These are phyloP conservation scores for Latrodectus hesperus DNA, from an alignment of 2,888 invertebrate species.

Conservation along the genomic window DNA sequence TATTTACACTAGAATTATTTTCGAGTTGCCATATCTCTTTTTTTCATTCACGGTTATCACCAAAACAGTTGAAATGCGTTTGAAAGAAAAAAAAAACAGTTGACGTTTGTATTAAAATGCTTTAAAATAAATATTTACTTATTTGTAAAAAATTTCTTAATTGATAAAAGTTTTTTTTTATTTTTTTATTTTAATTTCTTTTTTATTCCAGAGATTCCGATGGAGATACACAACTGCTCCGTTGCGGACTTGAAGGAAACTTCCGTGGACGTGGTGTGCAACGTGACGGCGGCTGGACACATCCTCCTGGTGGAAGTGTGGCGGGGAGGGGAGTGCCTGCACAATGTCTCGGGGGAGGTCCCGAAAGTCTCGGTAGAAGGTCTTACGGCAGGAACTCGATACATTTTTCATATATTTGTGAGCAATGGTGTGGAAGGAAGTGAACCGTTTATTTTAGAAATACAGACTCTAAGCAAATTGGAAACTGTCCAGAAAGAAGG, in stretches of 20 bases:
- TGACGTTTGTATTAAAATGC: no score
- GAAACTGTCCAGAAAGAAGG: background rate
- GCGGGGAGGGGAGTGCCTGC: slow-evolving; percentile 7
- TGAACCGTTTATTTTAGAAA: slow-evolving; percentile 11
- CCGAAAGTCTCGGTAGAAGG: slow-evolving; percentile 34
- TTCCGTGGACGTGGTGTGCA: slow-evolving; percentile 34
- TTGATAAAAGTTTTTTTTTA: no score
- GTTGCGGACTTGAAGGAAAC: slow-evolving; percentile 18
- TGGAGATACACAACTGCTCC: slow-evolving; percentile 36
- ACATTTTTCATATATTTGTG: slow-evolving; percentile 16
- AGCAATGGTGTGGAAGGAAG: slow-evolving; percentile 42
- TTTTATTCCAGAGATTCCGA: slow-evolving; percentile 36
- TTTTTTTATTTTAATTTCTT: no score
- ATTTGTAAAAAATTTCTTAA: no score
- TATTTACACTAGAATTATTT: no score
- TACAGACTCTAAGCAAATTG: slow-evolving; percentile 1
- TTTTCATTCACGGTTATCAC: no score
- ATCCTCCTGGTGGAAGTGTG: slow-evolving; percentile 3
- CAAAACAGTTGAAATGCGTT: no score
- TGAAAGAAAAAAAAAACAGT: no score
- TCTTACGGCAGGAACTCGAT: slow-evolving; percentile 26
- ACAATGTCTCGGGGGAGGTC: slow-evolving; percentile 24
- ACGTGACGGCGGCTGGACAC: background rate
- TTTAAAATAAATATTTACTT: no score
- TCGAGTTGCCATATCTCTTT: no score